These are phyloP conservation scores for Nestor notabilis DNA, from an alignment of 2,113 vertebrate species.

Conservation along the genomic window DNA sequence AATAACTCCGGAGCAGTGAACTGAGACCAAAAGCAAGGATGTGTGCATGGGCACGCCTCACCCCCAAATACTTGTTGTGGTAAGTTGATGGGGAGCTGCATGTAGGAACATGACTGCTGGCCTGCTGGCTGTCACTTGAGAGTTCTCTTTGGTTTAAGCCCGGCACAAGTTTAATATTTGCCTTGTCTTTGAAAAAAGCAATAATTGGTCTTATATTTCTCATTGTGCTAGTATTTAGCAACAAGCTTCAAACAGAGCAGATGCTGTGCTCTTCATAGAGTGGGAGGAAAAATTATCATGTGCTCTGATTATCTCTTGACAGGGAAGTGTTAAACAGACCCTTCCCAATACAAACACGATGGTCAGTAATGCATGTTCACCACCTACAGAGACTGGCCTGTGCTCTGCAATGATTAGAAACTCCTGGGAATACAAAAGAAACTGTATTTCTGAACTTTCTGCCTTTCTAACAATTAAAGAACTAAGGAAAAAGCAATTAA, in stretches of 20 bases:
- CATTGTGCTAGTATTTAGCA: neutral
- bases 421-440: neutral
- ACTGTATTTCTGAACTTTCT: neutral
- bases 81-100: neutral
- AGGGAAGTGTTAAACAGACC: neutral
- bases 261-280: neutral
- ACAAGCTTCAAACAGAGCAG: neutral
- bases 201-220: neutral
- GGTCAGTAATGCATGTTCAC: neutral
- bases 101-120: neutral
- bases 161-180: neutral
- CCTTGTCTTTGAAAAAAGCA: neutral
- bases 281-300: neutral
- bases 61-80: rapidly evolving
- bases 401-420: neutral
- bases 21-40: rapidly evolving
- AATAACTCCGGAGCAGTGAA: neutral
- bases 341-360: neutral
- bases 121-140: neutral
- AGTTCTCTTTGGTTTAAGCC: constrained; percentile 19
- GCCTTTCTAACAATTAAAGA: constrained; percentile 22
- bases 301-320: neutral
- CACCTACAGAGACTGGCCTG: neutral
- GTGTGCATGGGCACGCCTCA: neutral
- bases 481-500: constrained; percentile 59